phyloP scores from a whole-genome alignment of 2,113 vertebrate species.

The Leuciscus idus region DNA sequence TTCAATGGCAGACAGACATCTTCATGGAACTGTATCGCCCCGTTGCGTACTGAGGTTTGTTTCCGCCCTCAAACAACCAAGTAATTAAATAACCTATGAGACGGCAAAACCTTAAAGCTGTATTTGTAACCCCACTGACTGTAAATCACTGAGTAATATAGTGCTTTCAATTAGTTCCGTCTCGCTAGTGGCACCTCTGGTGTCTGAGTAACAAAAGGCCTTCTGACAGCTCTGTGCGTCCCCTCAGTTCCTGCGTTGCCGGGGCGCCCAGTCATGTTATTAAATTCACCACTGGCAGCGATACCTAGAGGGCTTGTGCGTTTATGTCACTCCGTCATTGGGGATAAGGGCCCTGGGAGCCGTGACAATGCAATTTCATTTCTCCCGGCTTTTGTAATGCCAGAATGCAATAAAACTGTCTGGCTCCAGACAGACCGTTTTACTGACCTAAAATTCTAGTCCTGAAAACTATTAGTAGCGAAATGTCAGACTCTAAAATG shows the following conservation, averaged over 20 bases:
- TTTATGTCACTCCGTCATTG: slow-evolving; percentile 52
- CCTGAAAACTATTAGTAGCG: slow-evolving; percentile 58
- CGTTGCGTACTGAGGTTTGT: neutral
- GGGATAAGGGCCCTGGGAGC: slow-evolving; percentile 63
- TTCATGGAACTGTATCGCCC: neutral
- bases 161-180: slow-evolving; percentile 59
- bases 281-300: slow-evolving; percentile 57
- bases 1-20: neutral
- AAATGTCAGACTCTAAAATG: slow-evolving; percentile 64
- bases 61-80: neutral
- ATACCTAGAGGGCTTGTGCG: slow-evolving; percentile 65
- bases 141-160: slow-evolving; percentile 46
- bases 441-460: slow-evolving; percentile 65
- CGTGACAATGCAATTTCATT: slow-evolving; percentile 74
- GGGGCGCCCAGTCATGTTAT: slow-evolving; percentile 57
- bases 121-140: slow-evolving; percentile 21
- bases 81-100: slow-evolving; percentile 8
- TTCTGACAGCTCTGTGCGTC: slow-evolving; percentile 37
- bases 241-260: slow-evolving; percentile 51
- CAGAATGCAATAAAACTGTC: slow-evolving; percentile 76
- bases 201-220: slow-evolving; percentile 61
- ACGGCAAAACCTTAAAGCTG: neutral
- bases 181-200: slow-evolving; percentile 55
- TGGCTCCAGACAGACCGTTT: slow-evolving; percentile 72
- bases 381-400: slow-evolving; percentile 67